Evolutionary conservation across 1,140 invertebrate species (phyloP), one percentile per base, ranked within the genome.

Genomic region (Zaprionus nigranus): DNA sequence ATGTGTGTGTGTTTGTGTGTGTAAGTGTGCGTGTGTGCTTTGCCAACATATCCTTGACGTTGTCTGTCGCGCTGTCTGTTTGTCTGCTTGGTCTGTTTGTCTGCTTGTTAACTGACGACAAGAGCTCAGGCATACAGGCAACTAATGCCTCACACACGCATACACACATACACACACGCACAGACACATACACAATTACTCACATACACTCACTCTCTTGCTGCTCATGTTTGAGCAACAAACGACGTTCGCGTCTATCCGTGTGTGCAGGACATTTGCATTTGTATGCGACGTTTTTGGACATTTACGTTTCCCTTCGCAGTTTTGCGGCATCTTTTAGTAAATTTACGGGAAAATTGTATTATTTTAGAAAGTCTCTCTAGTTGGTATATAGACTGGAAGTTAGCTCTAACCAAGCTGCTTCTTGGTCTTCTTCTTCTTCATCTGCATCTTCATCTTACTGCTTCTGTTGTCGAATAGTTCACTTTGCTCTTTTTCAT

Each of bases 261-360:
- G 40, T 64, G 67, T 51, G 20, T 13, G 43, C 67, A 71, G 78
- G 40, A 71, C 67, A 80, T 62, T 84, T 80, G 54, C 75, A 71
- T 79, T 74, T 78, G 74, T 78, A 63, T 75, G 58, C 78, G 74
- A 75, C 28, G 49, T 51, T 43, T 9, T 36, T 20, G 30, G 30
- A 34, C 30, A 17, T 40, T 40, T n/a, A n/a, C 13, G 5, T 40
- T 40, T 40, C 30, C 30, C 30, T 40, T 40, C 13, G 38, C 15
- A 56, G 69, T 70, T 65, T 53, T 68, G 62, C 46, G 72, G 64
- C 82, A 70, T 72, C 75, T 82, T 81, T 71, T 64, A 71, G 68
- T 60, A 88, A 90, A 88, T 88, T 84, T 88, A 84, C 78, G 71
- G 81, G 75, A 90, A 88, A 88, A 88, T 88, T 90, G 75, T 87